Base-by-base conservation (phyloP, 2,888 invertebrate genomes). In the Proisotoma minuta region DNA sequence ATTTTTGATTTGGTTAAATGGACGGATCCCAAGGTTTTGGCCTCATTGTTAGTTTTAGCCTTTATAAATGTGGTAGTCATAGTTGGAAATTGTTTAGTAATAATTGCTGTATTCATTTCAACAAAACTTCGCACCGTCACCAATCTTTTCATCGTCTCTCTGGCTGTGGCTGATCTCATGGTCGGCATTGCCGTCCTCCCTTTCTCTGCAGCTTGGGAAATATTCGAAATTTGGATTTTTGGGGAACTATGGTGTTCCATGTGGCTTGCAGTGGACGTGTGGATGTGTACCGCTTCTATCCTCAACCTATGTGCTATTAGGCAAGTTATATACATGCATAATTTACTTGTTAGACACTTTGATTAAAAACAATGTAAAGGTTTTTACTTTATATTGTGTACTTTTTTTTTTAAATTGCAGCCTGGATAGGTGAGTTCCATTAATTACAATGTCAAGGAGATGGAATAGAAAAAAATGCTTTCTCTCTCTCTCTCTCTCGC, bases 181-280 rank as follows among this genome's bases (percentile, higher is more conserved):
- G 93, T 73, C n/a, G 97, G 97, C 1, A 54, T 54, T 4, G 89
- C 93, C 23, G 96, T 98, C 53, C 83, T 98, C 74, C 97, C 97
- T 1, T 97, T 97, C 80, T 94, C 95, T 26, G 91, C 96, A 58
- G 91, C 93, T 23, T 89, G 93, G 83, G 94, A 96, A 79, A 92
- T 94, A 62, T 77, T 79, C 43, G 82, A 92, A 87, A 87, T 93
- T 77, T 98, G 98, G 98, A 90, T 96, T 75, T 98, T 96, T 78
- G 96, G 97, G 54, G 88, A 89, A 78, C 83, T 92, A 49, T 95
- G 96, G 93, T 98, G 97, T 80, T 89, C 91, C 65, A 86, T 94
- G 71, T 98, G 97, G 97, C 82, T 98, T 68, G 96, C 97, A 0
- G 87, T 96, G 61, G 98, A 98, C 79, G 97, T 98, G 12, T 95